Percentiles rank a stretch among this genome's conserved stretches.
Conservation (phyloP, 1,140 invertebrate genomes). For the Steinernema feltiae region DNA sequence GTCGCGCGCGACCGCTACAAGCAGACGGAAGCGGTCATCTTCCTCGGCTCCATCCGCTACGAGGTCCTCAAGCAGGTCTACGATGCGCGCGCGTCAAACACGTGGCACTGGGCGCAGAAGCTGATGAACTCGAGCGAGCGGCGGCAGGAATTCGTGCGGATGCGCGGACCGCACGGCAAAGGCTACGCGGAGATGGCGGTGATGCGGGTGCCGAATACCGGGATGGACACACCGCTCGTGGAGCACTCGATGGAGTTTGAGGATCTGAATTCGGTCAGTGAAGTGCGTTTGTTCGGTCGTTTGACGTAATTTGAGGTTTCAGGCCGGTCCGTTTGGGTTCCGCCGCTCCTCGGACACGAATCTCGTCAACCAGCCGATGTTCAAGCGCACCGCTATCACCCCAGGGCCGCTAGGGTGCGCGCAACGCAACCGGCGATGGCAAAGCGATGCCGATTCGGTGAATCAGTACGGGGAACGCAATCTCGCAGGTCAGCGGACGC, state of each 20-base stretch:
- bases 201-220: slow-evolving; percentile 76
- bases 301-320: neutral
- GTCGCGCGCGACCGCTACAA: slow-evolving; percentile 76
- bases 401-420: slow-evolving; percentile 20
- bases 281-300: slow-evolving; percentile 22
- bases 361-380: slow-evolving; percentile 42
- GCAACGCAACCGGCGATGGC: slow-evolving; percentile 45
- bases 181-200: slow-evolving; percentile 97
- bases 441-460: slow-evolving; percentile 50
- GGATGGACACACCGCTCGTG: slow-evolving; percentile 87
- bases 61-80: slow-evolving; percentile 93
- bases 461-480: slow-evolving; percentile 48
- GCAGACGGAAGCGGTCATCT: slow-evolving; percentile 78
- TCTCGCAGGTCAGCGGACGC: neutral
- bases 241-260: slow-evolving; percentile 64
- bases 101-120: slow-evolving; percentile 91
- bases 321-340: slow-evolving; percentile 19
- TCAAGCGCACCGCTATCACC: slow-evolving; percentile 39
- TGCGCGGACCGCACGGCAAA: slow-evolving; percentile 92
- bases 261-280: slow-evolving; percentile 27
- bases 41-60: slow-evolving; percentile 91
- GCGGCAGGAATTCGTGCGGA: slow-evolving; percentile 88
- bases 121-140: slow-evolving; percentile 73
- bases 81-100: slow-evolving; percentile 85
- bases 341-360: slow-evolving; percentile 55